Evolutionary conservation across 2,888 invertebrate species (phyloP).

Genomic region (Adela reaumurella): DNA sequence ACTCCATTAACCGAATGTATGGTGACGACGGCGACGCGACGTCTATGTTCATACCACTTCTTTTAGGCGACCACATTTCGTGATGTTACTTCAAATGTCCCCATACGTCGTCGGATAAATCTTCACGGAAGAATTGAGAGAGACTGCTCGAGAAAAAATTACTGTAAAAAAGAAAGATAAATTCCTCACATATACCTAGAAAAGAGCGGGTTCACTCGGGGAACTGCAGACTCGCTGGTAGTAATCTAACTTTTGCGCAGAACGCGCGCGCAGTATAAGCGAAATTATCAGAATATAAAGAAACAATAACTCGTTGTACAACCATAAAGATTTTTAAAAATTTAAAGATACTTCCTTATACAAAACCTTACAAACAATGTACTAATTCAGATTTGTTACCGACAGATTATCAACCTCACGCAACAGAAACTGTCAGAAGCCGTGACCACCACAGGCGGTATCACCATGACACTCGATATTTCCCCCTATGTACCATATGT

Average conservation of each 20-base stretch:
- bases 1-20: neutral
- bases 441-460: too few species aligned
- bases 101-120: constrained; percentile 1
- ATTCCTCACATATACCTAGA: neutral
- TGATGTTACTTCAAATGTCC: constrained; percentile 1
- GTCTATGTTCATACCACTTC: neutral
- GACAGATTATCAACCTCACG: too few species aligned
- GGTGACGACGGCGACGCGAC: too few species aligned
- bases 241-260: neutral
- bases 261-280: neutral
- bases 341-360: too few species aligned
- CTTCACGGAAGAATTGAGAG: constrained; percentile 1
- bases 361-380: too few species aligned
- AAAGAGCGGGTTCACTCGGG: too few species aligned
- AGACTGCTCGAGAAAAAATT: neutral
- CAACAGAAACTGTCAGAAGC: too few species aligned
- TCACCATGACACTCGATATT: too few species aligned
- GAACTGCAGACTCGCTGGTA: neutral
- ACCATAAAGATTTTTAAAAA: too few species aligned
- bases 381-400: too few species aligned
- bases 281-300: neutral
- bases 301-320: too few species aligned
- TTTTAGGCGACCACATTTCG: neutral
- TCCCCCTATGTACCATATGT: too few species aligned
- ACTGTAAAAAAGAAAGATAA: neutral